phyloP scores from a whole-genome alignment of 2,797 vertebrate species.

The Rallus crepitans region DNA sequence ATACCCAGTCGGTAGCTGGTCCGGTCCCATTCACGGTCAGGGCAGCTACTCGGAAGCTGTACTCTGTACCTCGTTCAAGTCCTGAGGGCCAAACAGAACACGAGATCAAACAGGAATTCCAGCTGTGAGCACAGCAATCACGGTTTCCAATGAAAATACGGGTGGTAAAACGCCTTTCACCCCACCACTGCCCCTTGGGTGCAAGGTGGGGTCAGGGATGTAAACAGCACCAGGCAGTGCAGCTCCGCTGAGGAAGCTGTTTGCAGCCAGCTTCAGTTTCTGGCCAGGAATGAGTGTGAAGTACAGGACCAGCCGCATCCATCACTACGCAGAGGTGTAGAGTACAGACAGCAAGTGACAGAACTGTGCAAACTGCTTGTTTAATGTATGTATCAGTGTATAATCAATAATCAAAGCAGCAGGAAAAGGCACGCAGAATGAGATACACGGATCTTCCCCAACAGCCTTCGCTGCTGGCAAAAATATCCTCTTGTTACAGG shows the following conservation, averaged over 20 bases:
- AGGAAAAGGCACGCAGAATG: neutral
- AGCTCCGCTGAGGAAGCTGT: neutral
- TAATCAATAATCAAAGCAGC: neutral
- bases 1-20: slow-evolving; percentile 91
- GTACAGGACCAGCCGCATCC: neutral
- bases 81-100: slow-evolving; percentile 75
- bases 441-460: neutral
- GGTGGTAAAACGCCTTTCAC: neutral
- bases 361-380: neutral
- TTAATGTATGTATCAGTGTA: neutral
- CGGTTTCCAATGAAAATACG: neutral
- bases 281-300: neutral
- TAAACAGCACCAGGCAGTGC: neutral
- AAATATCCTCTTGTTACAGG: neutral
- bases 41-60: slow-evolving; percentile 92
- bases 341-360: neutral
- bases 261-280: neutral
- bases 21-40: slow-evolving; percentile 93
- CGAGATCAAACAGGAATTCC: neutral
- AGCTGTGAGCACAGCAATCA: neutral
- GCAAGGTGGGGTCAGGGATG: neutral
- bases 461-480: neutral
- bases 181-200: neutral
- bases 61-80: slow-evolving; percentile 94
- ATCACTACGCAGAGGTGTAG: neutral